These are phyloP conservation scores for Xiphorhynchus elegans DNA, from an alignment of 2,113 vertebrate genomes.

Conservation along the genomic window DNA sequence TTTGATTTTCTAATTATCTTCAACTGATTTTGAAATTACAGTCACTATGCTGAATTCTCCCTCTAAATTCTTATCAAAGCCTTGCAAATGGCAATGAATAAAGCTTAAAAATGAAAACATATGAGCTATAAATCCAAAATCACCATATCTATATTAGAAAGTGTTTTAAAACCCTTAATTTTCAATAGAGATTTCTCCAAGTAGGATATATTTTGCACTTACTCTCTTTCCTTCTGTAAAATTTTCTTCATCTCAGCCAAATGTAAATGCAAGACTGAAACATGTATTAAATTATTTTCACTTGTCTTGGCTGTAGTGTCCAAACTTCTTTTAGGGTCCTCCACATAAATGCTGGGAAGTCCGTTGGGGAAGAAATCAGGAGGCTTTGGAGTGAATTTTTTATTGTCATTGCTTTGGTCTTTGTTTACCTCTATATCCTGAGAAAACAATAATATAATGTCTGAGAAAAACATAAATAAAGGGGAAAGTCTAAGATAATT, in stretches of 20 bases:
- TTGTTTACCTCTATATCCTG: slow-evolving; percentile 40
- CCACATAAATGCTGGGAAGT: not conserved
- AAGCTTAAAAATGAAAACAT: not conserved
- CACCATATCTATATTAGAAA: not conserved
- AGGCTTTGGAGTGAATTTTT: not conserved
- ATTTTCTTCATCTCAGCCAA: slow-evolving; percentile 66
- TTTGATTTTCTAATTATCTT: not conserved
- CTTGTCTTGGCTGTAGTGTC: not conserved
- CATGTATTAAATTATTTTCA: slow-evolving; percentile 2
- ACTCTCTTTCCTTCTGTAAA: slow-evolving; percentile 74
- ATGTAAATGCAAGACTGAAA: slow-evolving; percentile 39
- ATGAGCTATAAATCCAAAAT: not conserved
- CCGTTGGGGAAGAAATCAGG: not conserved
- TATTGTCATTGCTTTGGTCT: slow-evolving; percentile 1
- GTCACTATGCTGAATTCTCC: not conserved
- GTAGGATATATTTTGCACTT: slow-evolving; percentile 37
- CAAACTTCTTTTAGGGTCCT: not conserved
- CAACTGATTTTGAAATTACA: not conserved
- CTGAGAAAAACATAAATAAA: not conserved
- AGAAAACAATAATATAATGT: not conserved
- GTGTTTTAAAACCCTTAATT: not conserved
- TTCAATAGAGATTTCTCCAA: not conserved
- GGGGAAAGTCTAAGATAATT: not conserved
- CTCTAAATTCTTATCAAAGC: not conserved
- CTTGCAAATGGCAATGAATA: not conserved